Evolutionary conservation across 2,797 vertebrate genomes (phyloP).

Genomic region (Bryconaethiops microstoma): DNA sequence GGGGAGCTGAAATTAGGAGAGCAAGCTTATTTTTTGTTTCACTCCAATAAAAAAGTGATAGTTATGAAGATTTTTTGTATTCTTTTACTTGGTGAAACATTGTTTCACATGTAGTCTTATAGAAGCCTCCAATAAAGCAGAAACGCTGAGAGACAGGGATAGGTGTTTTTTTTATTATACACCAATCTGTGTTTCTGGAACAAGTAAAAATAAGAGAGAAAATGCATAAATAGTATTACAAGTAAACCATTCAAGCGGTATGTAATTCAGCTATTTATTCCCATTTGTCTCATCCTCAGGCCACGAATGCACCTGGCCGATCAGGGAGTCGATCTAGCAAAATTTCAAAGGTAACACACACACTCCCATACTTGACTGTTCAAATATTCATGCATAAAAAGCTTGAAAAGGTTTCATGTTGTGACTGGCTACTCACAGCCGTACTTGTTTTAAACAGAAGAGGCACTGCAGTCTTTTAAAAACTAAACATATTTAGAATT

Average conservation of each 20-base stretch:
- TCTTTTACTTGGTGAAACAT: too few species aligned
- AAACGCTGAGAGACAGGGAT: too few species aligned
- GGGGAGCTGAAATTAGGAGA: too few species aligned
- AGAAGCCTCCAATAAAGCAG: too few species aligned
- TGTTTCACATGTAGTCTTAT: too few species aligned
- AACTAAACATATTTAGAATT: too few species aligned
- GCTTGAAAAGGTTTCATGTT: background rate
- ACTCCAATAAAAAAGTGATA: too few species aligned
- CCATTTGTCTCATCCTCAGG: slow-evolving; percentile 78
- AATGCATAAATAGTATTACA: background rate
- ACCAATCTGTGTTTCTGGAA: background rate
- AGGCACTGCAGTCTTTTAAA: too few species aligned
- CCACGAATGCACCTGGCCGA: slow-evolving; percentile 85
- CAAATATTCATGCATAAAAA: background rate
- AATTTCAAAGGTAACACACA: slow-evolving; percentile 90
- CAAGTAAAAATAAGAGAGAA: background rate
- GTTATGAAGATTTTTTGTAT: too few species aligned
- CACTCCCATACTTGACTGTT: background rate
- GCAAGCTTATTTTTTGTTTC: too few species aligned
- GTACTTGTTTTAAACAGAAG: background rate
- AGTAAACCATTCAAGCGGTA: background rate
- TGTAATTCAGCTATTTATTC: background rate
- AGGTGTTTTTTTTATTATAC: too few species aligned
- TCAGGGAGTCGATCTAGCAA: slow-evolving; percentile 93
- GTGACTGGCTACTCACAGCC: background rate